Percentiles rank a stretch among this genome's conserved stretches.
phyloP scores from a whole-genome alignment of 2,888 invertebrate species.

The Campaea margaritaria region DNA sequence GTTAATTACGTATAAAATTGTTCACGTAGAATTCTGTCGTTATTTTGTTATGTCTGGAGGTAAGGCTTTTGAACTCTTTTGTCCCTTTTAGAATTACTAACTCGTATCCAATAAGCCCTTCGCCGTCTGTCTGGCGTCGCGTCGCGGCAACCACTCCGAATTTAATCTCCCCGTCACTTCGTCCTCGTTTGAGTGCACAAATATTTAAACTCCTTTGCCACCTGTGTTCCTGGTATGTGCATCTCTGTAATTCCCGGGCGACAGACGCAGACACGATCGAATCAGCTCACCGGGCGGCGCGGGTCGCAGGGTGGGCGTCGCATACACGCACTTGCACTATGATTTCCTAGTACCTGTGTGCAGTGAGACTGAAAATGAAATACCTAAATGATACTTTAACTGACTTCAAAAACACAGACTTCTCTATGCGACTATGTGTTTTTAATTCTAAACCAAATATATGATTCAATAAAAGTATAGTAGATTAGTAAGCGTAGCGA shows the following conservation, averaged over 20 bases:
- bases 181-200: constrained; percentile 13
- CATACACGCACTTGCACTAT: constrained; percentile 33
- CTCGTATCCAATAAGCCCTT: not conserved
- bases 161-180: constrained; percentile 24
- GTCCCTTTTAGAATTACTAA: not conserved
- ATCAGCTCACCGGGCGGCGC: constrained; percentile 40
- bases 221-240: constrained; percentile 37
- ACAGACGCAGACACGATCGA: constrained; percentile 52
- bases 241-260: constrained; percentile 27
- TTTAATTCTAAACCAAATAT: too few relatives aligned
- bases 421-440: too few relatives aligned
- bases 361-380: constrained; percentile 23
- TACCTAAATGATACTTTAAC: constrained; percentile 2
- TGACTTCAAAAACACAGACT: too few relatives aligned
- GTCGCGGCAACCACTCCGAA: constrained; percentile 8
- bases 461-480: too few relatives aligned
- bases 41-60: too few relatives aligned
- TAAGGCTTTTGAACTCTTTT: not conserved
- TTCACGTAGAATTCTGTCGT: too few relatives aligned
- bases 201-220: constrained; percentile 34
- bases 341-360: constrained; percentile 41
- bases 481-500: too few relatives aligned
- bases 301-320: constrained; percentile 20
- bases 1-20: too few relatives aligned
- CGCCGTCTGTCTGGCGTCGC: not conserved